These are phyloP conservation scores for Augochlorella aurata DNA, from an alignment of 2,888 invertebrate genomes.

Conservation along the genomic window DNA sequence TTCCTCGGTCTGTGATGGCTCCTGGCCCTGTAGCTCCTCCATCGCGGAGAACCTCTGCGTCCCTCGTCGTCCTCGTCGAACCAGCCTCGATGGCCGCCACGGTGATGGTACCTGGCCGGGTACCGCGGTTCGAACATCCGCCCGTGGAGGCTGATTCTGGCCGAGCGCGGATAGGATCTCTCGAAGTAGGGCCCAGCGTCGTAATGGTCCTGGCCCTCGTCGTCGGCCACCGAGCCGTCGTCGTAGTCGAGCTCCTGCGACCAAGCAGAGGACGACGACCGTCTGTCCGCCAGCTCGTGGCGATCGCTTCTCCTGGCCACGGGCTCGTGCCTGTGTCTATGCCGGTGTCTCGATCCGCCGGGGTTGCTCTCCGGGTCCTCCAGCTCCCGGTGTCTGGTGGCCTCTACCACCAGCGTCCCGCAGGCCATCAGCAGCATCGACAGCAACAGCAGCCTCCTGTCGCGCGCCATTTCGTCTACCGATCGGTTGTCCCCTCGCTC, in stretches of 20 bases:
- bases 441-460: slow-evolving; percentile 66
- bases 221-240: slow-evolving; percentile 58
- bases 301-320: slow-evolving; percentile 47
- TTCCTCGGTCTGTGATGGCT: slow-evolving; percentile 32
- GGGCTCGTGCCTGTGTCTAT: slow-evolving; percentile 76
- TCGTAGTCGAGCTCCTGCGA: slow-evolving; percentile 66
- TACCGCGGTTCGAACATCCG: slow-evolving; percentile 56
- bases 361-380: slow-evolving; percentile 57
- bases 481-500: neutral
- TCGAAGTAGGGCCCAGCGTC: slow-evolving; percentile 52
- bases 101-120: slow-evolving; percentile 38
- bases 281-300: slow-evolving; percentile 50
- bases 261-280: slow-evolving; percentile 40
- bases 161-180: slow-evolving; percentile 38
- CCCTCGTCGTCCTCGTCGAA: slow-evolving; percentile 50
- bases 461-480: slow-evolving; percentile 69
- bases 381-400: slow-evolving; percentile 66
- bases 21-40: slow-evolving; percentile 26
- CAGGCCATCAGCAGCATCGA: slow-evolving; percentile 65
- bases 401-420: slow-evolving; percentile 61
- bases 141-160: slow-evolving; percentile 31
- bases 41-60: slow-evolving; percentile 30
- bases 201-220: slow-evolving; percentile 58
- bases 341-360: slow-evolving; percentile 67
- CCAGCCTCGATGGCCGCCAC: slow-evolving; percentile 37